A percentile compares a stretch with the other conserved stretches of the same genome.
Evolutionary conservation across 2,113 vertebrate species (phyloP).

Genomic region (Chionodraco myersi): DNA sequence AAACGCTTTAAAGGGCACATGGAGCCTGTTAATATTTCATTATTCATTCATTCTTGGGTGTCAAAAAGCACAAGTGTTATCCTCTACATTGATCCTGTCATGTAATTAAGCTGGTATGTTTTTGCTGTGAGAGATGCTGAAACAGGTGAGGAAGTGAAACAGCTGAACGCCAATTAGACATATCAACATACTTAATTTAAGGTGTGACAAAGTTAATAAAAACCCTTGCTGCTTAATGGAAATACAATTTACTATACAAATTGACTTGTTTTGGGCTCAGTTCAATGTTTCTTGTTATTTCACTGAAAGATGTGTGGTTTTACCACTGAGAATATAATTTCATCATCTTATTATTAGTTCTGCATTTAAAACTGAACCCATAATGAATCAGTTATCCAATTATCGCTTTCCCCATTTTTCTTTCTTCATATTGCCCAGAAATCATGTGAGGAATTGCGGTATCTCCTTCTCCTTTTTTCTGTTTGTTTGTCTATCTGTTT

Average conservation of each 20-base stretch:
- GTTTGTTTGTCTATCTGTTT: too few relatives aligned
- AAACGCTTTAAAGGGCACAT: constrained; percentile 48
- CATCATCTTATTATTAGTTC: neutral
- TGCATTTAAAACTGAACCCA: neutral
- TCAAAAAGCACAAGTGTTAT: constrained; percentile 40
- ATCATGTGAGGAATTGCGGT: neutral
- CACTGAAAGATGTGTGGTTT: constrained; percentile 10
- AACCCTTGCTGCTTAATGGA: neutral
- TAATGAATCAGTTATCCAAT: neutral
- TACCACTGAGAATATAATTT: constrained; percentile 12
- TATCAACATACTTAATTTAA: neutral
- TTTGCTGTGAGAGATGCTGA: constrained; percentile 33
- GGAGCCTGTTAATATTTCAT: constrained; percentile 72
- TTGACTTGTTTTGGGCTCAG: neutral
- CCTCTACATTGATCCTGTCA: constrained; percentile 25
- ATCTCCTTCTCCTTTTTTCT: too few relatives aligned
- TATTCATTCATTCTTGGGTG: constrained; percentile 50
- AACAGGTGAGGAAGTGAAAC: constrained; percentile 63
- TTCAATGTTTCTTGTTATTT: neutral
- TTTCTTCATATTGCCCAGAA: neutral
- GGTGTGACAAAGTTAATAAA: neutral
- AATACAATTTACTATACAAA: neutral
- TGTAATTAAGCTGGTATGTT: constrained; percentile 50
- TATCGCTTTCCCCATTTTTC: neutral
- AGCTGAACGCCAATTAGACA: constrained; percentile 42